Evolutionary conservation across 2,797 vertebrate genomes (phyloP), one percentile per base, ranked within the genome.

Genomic region (Pipistrellus pipistrellus): DNA sequence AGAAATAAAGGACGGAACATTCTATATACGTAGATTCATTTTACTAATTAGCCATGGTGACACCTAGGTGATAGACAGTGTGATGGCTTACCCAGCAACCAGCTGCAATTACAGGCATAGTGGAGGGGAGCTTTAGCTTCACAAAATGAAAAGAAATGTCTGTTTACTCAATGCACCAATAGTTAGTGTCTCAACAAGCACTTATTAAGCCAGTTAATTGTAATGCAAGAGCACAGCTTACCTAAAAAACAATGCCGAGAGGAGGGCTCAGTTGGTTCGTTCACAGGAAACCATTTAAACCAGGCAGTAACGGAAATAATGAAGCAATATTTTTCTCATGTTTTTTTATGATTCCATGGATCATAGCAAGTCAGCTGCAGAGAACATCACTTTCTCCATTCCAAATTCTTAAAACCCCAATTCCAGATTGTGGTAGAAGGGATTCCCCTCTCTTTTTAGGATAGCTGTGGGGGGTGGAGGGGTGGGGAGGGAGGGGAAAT

Each of bases 41-140:
- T 96, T 76, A 92, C 88, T 96, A 90, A 93, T 90, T 93, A 90
- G 48, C n/a, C 66, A 46, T 32, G 81, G 53, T 77, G 88, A 93
- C 71, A 83, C 12, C 64, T 77, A 71, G 44, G 75, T 94, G 88
- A 93, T 41, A 46, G 35, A 21, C 8, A 2, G 1, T 57, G 27
- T 68, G 48, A 55, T 48, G 82, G 48, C 44, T 90, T 68, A 62
- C 46, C 57, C 46, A 38, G 82, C 55, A 92, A 76, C 57, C 14
- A 32, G n/a, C 62, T 86, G 78, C 76, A 80, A 81, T 85, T 86
- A 80, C 25, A 73, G 78, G 62, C 85, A 75, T 12, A 68, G 38
- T 21, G 1, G 25, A 55, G 94, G 30, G 27, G 68, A 95, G 30
- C 80, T 80, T 72, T 59, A 88, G 48, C 53, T 62, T 83, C 51